Evolutionary conservation across 2,113 vertebrate species (phyloP), one percentile per base, ranked within the genome.

Genomic region (Periophthalmodon schlosseri): DNA sequence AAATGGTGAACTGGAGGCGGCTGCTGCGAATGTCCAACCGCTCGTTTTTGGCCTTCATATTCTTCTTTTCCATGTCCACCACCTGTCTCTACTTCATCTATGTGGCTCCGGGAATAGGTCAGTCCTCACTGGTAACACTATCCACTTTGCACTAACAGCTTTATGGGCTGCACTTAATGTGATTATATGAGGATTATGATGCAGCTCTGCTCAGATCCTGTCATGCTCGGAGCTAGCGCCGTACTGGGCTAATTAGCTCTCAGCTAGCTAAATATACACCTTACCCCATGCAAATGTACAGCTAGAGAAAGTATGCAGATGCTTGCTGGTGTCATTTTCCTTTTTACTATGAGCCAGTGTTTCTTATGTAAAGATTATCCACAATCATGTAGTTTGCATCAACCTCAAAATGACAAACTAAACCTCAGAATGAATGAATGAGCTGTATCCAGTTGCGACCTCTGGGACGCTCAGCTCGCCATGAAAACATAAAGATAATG

Each of bases 51-150:
- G 96, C 95, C 94, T 96, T 97, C 93, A 93, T 99, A 84, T 97
- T 98, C 91, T 94, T 99, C 88, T 99, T 98, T 91, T 98, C 96
- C 86, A 94, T 98, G 77, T 99, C 96, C 54, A 96, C 96, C 36
- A 98, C 97, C 23, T 96, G 96, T 81, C 95, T 99, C 58, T 99
- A 98, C 91, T 98, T 99, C 94, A 95, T 98, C 69, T 98, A 99
- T 75, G 96, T 95, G 92, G 96, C 97, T 65, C 97, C 96, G 0
- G 97, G 97, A 67, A 96, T 97, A 89, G 97, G 97, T 99, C 72
- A 95, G 96, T 91, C 28, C 65, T 9, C 52, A n/a, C 33, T 33
- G 8, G 28, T 54, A 68, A 60, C 44, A 6, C n/a, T 33, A 54
- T 47, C 39, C 46, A 68, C 66, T 49, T 68, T 36, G 47, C 74